Evolutionary conservation across 2,797 vertebrate genomes (phyloP).

Genomic region (Xenopus petersii): DNA sequence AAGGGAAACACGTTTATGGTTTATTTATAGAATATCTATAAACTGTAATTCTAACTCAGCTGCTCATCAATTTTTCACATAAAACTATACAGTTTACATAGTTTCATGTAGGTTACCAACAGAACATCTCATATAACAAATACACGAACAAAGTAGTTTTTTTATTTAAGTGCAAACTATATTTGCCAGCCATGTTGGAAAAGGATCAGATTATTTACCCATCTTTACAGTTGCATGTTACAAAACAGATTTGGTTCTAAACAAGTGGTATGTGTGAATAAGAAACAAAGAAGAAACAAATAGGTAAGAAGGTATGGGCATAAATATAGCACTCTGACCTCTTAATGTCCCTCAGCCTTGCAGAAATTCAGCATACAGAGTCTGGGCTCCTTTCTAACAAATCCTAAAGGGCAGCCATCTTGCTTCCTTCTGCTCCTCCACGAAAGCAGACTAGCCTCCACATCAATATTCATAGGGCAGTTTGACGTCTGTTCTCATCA

Average conservation of each 20-base stretch:
- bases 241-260: conserved; percentile 55
- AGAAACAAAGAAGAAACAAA: conserved; percentile 25
- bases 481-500: conserved; percentile 90
- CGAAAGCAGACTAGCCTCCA: conserved; percentile 90
- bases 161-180: conserved; percentile 59
- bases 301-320: conserved; percentile 30
- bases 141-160: background rate
- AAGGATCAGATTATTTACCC: conserved; percentile 79
- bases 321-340: conserved; percentile 71
- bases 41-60: too few relatives aligned
- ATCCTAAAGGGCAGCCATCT: conserved; percentile 98
- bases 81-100: too few relatives aligned
- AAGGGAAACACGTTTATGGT: too few relatives aligned
- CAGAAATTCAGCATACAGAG: conserved; percentile 84
- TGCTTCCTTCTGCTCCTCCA: conserved; percentile 96
- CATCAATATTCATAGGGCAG: conserved; percentile 96
- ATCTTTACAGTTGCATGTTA: conserved; percentile 72
- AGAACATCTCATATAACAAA: too few relatives aligned
- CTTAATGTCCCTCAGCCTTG: conserved; percentile 80
- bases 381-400: conserved; percentile 86
- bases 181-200: conserved; percentile 90
- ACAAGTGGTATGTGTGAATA: conserved; percentile 20
- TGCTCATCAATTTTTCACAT: too few relatives aligned
- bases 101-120: too few relatives aligned
- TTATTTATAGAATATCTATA: too few relatives aligned